These are phyloP conservation scores for Stenichneumon culpator DNA, from an alignment of 2,888 invertebrate species.

Conservation along the genomic window DNA sequence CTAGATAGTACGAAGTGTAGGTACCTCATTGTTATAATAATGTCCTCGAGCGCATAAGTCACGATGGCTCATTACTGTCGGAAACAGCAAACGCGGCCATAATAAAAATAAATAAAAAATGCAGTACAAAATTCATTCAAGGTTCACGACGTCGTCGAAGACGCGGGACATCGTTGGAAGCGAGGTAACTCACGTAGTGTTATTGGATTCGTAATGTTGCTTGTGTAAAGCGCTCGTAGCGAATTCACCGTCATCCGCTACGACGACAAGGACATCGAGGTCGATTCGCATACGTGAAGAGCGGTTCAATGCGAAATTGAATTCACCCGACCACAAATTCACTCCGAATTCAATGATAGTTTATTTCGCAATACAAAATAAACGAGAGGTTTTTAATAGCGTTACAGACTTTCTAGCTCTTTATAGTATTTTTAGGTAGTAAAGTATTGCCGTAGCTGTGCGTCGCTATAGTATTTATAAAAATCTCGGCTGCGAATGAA, in stretches of 20 bases:
- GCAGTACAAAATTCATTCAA: constrained; percentile 35
- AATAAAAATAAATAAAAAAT: constrained; percentile 39
- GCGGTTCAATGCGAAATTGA: constrained; percentile 5
- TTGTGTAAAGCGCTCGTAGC: constrained; percentile 5
- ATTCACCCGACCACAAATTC: constrained; percentile 4
- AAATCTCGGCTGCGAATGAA: constrained; percentile 4
- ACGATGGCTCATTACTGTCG: constrained; percentile 65
- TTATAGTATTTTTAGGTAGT: not conserved
- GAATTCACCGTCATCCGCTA: constrained; percentile 23
- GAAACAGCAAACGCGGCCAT: constrained; percentile 53
- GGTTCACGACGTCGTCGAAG: constrained; percentile 15
- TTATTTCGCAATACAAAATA: not conserved
- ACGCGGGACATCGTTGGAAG: constrained; percentile 34
- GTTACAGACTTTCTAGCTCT: not conserved
- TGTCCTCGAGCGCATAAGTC: constrained; percentile 51
- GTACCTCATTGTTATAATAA: constrained; percentile 25
- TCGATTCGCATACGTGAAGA: constrained; percentile 39
- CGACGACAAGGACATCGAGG: constrained; percentile 16
- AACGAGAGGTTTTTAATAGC: not conserved
- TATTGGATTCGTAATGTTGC: constrained; percentile 19
- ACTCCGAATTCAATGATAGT: constrained; percentile 23
- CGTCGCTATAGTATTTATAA: not conserved
- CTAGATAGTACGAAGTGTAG: not conserved
- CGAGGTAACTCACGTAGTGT: constrained; percentile 24
- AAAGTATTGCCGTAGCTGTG: not conserved